Evolutionary conservation across 1,140 invertebrate genomes (phyloP).

Genomic region (Lineus longissimus): DNA sequence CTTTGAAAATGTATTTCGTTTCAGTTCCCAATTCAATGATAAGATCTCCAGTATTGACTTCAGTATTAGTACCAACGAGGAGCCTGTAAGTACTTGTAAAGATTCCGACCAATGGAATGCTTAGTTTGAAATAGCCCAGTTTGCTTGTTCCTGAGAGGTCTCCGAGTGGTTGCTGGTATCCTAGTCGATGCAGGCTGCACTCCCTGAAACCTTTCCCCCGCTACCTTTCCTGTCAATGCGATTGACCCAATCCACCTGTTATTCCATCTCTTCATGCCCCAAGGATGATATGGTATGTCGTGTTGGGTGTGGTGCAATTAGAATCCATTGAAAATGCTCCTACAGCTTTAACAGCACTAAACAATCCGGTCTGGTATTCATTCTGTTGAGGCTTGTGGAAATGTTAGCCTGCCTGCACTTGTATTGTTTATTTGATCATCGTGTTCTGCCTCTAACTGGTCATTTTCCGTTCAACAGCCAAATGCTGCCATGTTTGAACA

Average conservation of each 20-base stretch:
- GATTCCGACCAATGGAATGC: slow-evolving; percentile 8
- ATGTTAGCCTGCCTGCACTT: slow-evolving; percentile 7
- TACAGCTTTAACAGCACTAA: too few species aligned
- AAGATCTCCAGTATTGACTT: slow-evolving; percentile 58
- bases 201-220: too few species aligned
- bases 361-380: too few species aligned
- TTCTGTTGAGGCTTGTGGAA: neutral
- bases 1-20: slow-evolving; percentile 21
- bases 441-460: neutral
- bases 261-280: too few species aligned
- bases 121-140: too few species aligned
- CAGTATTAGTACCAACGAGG: slow-evolving; percentile 56
- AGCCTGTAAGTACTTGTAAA: slow-evolving; percentile 30
- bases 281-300: too few species aligned
- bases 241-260: too few species aligned
- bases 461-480: slow-evolving; percentile 34
- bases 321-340: too few species aligned
- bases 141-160: too few species aligned
- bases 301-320: too few species aligned
- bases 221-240: too few species aligned
- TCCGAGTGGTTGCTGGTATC: too few species aligned
- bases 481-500: slow-evolving; percentile 60
- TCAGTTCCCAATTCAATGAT: slow-evolving; percentile 56
- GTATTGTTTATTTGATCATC: slow-evolving; percentile 1
- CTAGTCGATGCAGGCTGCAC: neutral